Conservation (phyloP, 2,888 invertebrate genomes). For the Acanthacorydalis orientalis region DNA sequence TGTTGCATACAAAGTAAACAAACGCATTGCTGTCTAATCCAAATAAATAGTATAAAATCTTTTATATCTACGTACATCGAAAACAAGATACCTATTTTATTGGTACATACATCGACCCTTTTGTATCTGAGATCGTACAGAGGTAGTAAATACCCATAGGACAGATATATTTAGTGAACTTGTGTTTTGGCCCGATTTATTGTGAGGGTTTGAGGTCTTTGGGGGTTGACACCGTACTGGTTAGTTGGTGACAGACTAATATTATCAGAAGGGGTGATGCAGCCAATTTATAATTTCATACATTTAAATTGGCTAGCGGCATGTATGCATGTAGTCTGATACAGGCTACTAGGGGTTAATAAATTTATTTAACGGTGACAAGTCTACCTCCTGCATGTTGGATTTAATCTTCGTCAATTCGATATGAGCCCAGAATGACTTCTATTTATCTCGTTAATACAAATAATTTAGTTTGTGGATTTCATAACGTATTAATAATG, state of each 20-base stretch:
- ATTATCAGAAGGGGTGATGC: constrained; percentile 3
- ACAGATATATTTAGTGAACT: constrained; percentile 1
- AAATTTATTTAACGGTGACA: constrained; percentile 2
- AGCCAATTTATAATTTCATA: constrained; percentile 6
- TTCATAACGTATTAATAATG: no score
- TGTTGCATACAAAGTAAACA: no score
- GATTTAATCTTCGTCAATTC: no score
- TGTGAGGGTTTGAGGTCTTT: background rate
- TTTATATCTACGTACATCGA: no score
- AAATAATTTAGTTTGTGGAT: no score
- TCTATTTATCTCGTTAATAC: no score
- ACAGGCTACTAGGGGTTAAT: background rate
- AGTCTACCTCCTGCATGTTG: background rate
- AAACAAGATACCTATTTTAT: no score
- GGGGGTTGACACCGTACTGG: background rate
- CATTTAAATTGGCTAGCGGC: constrained; percentile 4
- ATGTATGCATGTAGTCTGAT: background rate
- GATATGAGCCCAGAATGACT: no score
- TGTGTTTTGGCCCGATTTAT: background rate
- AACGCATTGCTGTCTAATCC: no score
- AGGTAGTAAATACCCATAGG: constrained; percentile 1
- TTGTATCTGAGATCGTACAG: no score
- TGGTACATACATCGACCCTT: no score
- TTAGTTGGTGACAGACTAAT: constrained; percentile 2
- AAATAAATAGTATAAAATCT: no score